Evolutionary conservation across 2,113 vertebrate genomes (phyloP).

Genomic region (Entelurus aequoreus): DNA sequence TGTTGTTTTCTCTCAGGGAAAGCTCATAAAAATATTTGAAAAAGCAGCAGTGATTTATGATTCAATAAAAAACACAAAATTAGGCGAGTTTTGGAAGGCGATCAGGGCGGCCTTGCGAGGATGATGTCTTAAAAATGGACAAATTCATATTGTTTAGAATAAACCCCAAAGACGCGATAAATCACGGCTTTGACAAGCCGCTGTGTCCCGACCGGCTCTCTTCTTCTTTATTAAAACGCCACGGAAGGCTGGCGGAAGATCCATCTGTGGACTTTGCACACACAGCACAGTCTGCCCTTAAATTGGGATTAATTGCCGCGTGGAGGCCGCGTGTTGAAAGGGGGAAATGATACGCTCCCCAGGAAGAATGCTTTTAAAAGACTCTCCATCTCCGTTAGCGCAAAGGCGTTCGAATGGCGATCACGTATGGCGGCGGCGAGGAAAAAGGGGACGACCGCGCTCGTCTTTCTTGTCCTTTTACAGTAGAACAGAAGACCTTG

Average conservation of each 20-base stretch:
- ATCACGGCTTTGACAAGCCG: conserved; percentile 25
- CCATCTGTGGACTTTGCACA: conserved; percentile 25
- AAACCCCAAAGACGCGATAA: conserved; percentile 12
- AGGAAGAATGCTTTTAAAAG: conserved; percentile 26
- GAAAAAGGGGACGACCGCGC: not conserved
- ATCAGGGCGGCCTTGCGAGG: conserved; percentile 10
- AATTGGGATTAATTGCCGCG: conserved; percentile 67
- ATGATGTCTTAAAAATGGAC: conserved; percentile 18
- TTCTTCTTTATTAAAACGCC: conserved; percentile 42
- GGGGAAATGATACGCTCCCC: conserved; percentile 57
- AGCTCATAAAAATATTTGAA: conserved; percentile 8
- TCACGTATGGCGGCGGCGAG: conserved; percentile 37
- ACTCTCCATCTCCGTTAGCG: conserved; percentile 54
- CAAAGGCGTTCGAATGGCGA: conserved; percentile 49
- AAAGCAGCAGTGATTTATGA: conserved; percentile 28
- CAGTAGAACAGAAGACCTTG: too few species aligned
- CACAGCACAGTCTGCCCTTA: conserved; percentile 20
- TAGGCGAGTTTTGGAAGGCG: conserved; percentile 12
- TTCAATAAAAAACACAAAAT: conserved; percentile 29
- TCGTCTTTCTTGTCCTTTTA: too few species aligned
- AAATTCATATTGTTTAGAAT: conserved; percentile 22
- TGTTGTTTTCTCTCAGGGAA: conserved; percentile 19
- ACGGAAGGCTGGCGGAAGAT: conserved; percentile 24
- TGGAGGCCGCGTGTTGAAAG: conserved; percentile 48
- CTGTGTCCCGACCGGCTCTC: conserved; percentile 23